Evolutionary conservation across 1,140 invertebrate species (phyloP), one percentile per base, ranked within the genome.

Genomic region (Neelides sp.): DNA sequence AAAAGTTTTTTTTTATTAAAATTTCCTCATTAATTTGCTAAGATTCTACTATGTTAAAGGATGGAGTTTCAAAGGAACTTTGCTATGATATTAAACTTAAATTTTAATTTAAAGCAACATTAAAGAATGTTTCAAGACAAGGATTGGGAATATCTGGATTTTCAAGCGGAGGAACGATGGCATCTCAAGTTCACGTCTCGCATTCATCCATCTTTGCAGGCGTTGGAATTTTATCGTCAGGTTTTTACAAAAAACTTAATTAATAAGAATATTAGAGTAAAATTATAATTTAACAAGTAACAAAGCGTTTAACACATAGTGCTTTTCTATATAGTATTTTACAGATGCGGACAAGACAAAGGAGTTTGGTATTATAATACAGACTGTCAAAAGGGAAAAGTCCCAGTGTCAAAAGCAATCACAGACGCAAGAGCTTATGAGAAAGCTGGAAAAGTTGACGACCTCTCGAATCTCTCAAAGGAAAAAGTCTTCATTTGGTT

Each of bases 121-220:
- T 49, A 34, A 49, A 49, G 13, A 45, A 43, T 49, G 47, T 43
- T 4, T 22, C 22, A 19, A 7, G 13, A 15, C 19, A 27, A 42
- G 15, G n/a, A 12, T 34, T 54, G 46, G 36, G 39, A 5, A 20
- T 49, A 17, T 54, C 47, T 4, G 45, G 47, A 35, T 48, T 54
- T n/a, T 48, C 39, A 12, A 51, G 48, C 24, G 52, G 45, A 12
- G 46, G 39, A 22, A 43, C 28, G 1, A 48, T 54, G 46, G 52
- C 52, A 13, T 27, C 24, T 15, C 47, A 48, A 28, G 23, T 54
- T 22, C 37, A 37, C 8, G 35, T 54, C 22, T 41, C 47, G 0
- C 49, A 47, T 34, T 54, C 45, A 34, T 26, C 37, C 2, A 7
- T n/a, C 15, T 48, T 48, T 35, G 23, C 1, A 30, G 50, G 50